phyloP scores from a whole-genome alignment of 2,888 invertebrate species.

The Crematogaster levior region DNA sequence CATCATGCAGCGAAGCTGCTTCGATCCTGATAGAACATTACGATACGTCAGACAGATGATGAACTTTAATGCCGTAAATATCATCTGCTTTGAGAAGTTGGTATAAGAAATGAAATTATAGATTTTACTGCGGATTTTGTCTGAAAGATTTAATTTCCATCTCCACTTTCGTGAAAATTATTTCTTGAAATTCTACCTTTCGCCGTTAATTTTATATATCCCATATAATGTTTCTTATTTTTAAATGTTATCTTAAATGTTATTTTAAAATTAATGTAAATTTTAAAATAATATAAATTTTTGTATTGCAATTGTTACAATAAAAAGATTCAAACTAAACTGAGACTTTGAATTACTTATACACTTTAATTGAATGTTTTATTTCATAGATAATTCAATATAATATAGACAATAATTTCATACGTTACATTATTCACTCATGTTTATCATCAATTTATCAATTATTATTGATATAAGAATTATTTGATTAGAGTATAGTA shows the following conservation, averaged over 20 bases:
- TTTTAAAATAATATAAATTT: not conserved
- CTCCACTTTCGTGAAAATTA: not conserved
- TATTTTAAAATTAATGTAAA: too few relatives aligned
- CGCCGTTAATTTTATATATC: not conserved
- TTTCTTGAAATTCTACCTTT: too few relatives aligned
- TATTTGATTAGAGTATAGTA: conserved; percentile 52
- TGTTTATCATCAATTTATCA: too few relatives aligned
- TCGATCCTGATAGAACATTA: conserved; percentile 16
- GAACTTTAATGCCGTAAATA: not conserved
- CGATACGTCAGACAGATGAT: conserved; percentile 3
- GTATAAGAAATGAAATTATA: not conserved
- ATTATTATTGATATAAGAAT: conserved; percentile 16
- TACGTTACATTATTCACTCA: not conserved
- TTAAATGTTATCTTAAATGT: not conserved
- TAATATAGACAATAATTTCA: not conserved
- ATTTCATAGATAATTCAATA: not conserved
- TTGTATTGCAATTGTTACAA: not conserved
- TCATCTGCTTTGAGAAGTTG: not conserved
- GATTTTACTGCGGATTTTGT: not conserved
- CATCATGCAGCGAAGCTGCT: conserved; percentile 50
- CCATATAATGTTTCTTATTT: not conserved
- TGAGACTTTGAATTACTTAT: not conserved
- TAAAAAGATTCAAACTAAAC: not conserved
- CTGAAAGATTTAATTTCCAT: conserved; percentile 4
- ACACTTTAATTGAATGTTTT: not conserved